Percentiles rank a stretch among this genome's conserved stretches.
These are phyloP conservation scores for Chrysopa pallens DNA, from an alignment of 1,140 invertebrate genomes.

Conservation along the genomic window DNA sequence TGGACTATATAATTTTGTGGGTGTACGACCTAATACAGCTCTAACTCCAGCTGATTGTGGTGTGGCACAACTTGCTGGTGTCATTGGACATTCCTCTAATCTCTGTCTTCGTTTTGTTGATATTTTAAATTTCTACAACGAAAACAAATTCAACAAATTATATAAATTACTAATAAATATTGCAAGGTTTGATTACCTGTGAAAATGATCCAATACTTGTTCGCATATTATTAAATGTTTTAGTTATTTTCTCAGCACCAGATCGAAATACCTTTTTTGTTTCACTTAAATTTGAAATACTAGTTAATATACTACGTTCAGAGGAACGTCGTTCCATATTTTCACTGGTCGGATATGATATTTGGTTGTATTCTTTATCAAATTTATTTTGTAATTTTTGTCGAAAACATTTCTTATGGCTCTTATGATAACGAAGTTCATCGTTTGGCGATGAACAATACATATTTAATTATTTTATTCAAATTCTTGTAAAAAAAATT, in stretches of 20 bases:
- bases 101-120: constrained; percentile 35
- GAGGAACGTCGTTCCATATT: no score
- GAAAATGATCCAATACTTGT: constrained; percentile 35
- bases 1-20: constrained; percentile 42
- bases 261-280: constrained; percentile 27
- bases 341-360: no score
- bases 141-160: neutral
- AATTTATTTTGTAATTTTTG: no score
- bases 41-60: constrained; percentile 27
- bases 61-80: constrained; percentile 22
- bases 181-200: constrained; percentile 26
- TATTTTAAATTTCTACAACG: constrained; percentile 29
- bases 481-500: no score
- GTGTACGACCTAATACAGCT: constrained; percentile 35
- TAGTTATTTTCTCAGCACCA: constrained; percentile 33
- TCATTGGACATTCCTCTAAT: constrained; percentile 32
- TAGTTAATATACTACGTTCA: constrained; percentile 14
- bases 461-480: no score
- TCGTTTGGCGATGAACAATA: no score
- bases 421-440: no score
- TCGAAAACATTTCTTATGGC: no score
- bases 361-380: no score
- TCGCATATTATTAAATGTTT: constrained; percentile 34
- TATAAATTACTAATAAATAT: no score
- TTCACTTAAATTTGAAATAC: constrained; percentile 16